Conservation (phyloP, 1,140 invertebrate genomes). For the Holotrichia oblita region DNA sequence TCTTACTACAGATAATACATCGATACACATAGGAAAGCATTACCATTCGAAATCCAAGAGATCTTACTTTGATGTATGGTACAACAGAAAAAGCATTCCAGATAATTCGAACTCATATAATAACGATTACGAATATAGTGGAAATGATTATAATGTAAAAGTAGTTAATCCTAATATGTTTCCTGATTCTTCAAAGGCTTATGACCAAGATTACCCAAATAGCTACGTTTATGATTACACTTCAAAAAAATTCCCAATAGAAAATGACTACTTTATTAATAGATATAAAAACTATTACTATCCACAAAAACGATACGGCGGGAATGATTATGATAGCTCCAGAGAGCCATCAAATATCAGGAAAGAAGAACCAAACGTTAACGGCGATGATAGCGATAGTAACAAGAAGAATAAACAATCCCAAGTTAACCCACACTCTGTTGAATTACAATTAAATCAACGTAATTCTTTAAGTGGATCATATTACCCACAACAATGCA, state of each 20-base stretch:
- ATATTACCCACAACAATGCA: constrained; percentile 45
- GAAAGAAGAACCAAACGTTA: background rate
- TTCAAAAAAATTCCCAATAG: no score
- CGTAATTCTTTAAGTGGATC: constrained; percentile 47
- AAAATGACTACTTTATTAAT: no score
- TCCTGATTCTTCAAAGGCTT: no score
- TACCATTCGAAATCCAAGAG: background rate
- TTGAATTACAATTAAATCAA: background rate
- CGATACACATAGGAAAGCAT: background rate
- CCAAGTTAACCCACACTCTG: background rate
- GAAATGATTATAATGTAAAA: no score
- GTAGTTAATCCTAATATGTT: no score
- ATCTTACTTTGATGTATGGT: background rate
- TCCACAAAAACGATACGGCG: background rate
- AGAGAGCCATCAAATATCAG: background rate
- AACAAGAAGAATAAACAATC: constrained; percentile 20
- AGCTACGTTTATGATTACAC: no score
- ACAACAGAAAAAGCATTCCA: background rate
- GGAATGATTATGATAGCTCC: background rate
- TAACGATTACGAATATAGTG: background rate
- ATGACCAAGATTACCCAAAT: no score
- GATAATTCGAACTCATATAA: background rate
- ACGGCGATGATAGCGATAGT: background rate
- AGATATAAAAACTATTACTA: no score
- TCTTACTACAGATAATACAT: background rate